These are phyloP conservation scores for Oxygymnocypris stewartii DNA, from an alignment of 2,113 vertebrate species.

Conservation along the genomic window DNA sequence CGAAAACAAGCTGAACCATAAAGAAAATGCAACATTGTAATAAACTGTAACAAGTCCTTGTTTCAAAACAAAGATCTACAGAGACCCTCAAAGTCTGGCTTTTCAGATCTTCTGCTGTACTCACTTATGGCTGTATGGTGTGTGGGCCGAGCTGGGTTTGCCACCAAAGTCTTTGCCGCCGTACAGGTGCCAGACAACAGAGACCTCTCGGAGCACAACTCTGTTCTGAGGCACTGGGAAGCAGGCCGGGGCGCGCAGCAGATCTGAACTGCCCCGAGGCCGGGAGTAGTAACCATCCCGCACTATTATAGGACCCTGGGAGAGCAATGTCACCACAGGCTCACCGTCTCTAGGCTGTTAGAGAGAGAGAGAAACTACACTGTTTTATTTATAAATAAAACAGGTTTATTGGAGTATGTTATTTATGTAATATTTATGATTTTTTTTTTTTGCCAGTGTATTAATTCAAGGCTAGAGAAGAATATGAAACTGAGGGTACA, in stretches of 20 bases:
- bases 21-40: neutral
- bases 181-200: conserved; percentile 90
- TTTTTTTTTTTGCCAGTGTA: neutral
- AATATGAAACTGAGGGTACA: conserved; percentile 44
- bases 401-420: neutral
- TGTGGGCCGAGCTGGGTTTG: conserved; percentile 67
- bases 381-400: neutral
- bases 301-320: conserved; percentile 74
- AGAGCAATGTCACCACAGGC: conserved; percentile 82
- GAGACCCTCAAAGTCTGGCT: neutral
- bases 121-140: conserved; percentile 71
- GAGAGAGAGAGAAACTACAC: neutral
- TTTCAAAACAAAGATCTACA: no score
- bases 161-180: conserved; percentile 86
- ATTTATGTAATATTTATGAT: no score
- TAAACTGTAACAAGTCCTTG: neutral
- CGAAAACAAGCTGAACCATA: neutral
- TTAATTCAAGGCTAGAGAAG: neutral
- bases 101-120: neutral
- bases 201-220: conserved; percentile 85
- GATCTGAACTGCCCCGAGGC: conserved; percentile 85
- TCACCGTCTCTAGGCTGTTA: conserved; percentile 84
- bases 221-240: conserved; percentile 87
- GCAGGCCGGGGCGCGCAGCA: conserved; percentile 82
- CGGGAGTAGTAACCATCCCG: conserved; percentile 85